Evolutionary conservation across 2,797 vertebrate species (phyloP).

Genomic region (Centropyge bicolor): DNA sequence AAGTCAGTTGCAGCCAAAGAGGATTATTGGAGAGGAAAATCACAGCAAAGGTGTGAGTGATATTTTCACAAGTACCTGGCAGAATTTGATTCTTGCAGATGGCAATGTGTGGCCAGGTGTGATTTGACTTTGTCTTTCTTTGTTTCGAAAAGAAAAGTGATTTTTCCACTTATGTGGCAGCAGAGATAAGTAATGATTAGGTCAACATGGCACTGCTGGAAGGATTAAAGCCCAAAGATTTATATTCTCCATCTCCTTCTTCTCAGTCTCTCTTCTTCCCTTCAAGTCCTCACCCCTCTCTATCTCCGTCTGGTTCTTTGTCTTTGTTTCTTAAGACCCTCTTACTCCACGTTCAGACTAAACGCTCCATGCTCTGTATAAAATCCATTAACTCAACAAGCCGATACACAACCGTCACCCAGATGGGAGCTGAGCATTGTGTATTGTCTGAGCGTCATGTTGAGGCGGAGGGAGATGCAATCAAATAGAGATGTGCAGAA

Average conservation of each 20-base stretch:
- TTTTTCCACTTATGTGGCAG: constrained; percentile 23
- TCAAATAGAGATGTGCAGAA: constrained; percentile 69
- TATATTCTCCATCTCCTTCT: constrained; percentile 19
- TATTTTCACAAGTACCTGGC: constrained; percentile 23
- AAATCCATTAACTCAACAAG: constrained; percentile 74
- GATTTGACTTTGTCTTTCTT: constrained; percentile 16
- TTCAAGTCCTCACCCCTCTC: constrained; percentile 9
- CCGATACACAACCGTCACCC: constrained; percentile 53
- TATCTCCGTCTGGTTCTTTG: constrained; percentile 24
- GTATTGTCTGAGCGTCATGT: constrained; percentile 54
- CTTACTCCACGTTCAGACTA: constrained; percentile 55
- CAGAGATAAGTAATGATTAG: constrained; percentile 22
- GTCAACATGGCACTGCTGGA: not conserved
- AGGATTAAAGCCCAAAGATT: constrained; percentile 35
- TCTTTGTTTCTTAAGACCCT: constrained; percentile 57
- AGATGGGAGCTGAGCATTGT: constrained; percentile 48
- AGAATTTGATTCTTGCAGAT: constrained; percentile 24
- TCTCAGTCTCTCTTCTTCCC: not conserved
- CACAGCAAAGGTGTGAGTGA: constrained; percentile 16
- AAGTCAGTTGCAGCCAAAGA: constrained; percentile 21
- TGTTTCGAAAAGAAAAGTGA: constrained; percentile 17
- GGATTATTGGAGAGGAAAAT: constrained; percentile 24
- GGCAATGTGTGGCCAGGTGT: constrained; percentile 23
- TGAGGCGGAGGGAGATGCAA: constrained; percentile 57
- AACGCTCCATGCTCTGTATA: constrained; percentile 51